Evolutionary conservation across 1,140 invertebrate species (phyloP).

Genomic region (Gonatopus flavifemur): DNA sequence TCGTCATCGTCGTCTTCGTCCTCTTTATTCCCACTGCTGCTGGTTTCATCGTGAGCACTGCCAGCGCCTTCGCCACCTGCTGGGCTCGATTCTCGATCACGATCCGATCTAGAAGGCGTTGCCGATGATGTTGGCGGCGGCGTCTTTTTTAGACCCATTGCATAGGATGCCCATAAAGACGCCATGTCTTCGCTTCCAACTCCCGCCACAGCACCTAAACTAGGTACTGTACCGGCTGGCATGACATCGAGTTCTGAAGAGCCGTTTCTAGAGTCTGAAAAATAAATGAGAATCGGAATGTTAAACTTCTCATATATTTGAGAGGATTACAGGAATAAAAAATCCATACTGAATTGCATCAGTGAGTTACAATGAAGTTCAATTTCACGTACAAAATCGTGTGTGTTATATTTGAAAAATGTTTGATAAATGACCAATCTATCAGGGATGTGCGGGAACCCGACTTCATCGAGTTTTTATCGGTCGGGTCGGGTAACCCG

Average conservation of each 20-base stretch:
- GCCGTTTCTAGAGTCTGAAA: slow-evolving; percentile 52
- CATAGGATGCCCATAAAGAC: slow-evolving; percentile 77
- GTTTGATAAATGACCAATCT: no score
- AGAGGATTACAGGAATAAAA: no score
- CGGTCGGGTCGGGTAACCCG: no score
- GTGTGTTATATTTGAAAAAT: no score
- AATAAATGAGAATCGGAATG: not conserved
- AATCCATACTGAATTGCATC: no score
- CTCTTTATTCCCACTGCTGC: slow-evolving; percentile 85
- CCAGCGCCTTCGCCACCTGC: slow-evolving; percentile 63
- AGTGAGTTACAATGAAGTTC: no score
- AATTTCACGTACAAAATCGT: no score
- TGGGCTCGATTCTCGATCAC: slow-evolving; percentile 67
- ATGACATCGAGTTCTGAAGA: slow-evolving; percentile 48
- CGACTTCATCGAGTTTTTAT: no score
- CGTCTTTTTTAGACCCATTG: slow-evolving; percentile 66
- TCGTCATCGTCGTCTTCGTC: slow-evolving; percentile 93
- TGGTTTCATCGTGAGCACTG: slow-evolving; percentile 85
- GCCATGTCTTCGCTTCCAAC: slow-evolving; percentile 68
- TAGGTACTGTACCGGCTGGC: slow-evolving; percentile 41
- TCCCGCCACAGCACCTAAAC: slow-evolving; percentile 42
- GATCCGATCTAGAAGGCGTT: slow-evolving; percentile 52
- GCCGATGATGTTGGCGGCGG: slow-evolving; percentile 63
- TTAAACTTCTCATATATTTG: no score
- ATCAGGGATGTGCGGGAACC: no score